Conservation (phyloP, 2,888 invertebrate species). For the Volucella zonaria region DNA sequence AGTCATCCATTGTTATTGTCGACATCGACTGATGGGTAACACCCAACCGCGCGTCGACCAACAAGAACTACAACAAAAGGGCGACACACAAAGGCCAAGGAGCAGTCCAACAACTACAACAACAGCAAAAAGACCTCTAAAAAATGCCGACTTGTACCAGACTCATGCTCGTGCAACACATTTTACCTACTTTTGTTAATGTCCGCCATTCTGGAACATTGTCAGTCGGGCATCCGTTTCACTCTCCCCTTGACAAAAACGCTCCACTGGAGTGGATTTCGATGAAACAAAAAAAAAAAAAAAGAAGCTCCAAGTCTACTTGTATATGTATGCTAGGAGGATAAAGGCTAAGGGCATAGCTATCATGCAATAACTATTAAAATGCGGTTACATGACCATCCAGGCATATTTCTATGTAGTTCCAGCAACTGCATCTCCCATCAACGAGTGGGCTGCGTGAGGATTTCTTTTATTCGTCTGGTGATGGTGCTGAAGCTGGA, state of each 20-base stretch:
- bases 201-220: constrained; percentile 66
- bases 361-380: constrained; percentile 73
- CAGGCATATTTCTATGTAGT: constrained; percentile 57
- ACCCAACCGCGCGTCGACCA: constrained; percentile 39
- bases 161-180: constrained; percentile 45
- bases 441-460: constrained; percentile 64
- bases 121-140: constrained; percentile 9
- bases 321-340: constrained; percentile 68
- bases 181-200: constrained; percentile 71
- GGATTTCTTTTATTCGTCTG: constrained; percentile 50
- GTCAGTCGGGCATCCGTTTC: constrained; percentile 64
- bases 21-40: constrained; percentile 51
- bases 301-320: constrained; percentile 35
- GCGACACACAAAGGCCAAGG: constrained; percentile 60
- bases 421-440: constrained; percentile 55
- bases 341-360: constrained; percentile 73
- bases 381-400: constrained; percentile 73
- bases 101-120: constrained; percentile 17
- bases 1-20: constrained; percentile 60
- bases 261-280: constrained; percentile 8
- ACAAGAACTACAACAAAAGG: constrained; percentile 65
- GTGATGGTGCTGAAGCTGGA: neutral
- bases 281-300: neutral
- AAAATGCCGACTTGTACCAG: constrained; percentile 26
- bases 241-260: constrained; percentile 37